Conservation (phyloP, 2,797 vertebrate species). For the Pipistrellus pygmaeus region DNA sequence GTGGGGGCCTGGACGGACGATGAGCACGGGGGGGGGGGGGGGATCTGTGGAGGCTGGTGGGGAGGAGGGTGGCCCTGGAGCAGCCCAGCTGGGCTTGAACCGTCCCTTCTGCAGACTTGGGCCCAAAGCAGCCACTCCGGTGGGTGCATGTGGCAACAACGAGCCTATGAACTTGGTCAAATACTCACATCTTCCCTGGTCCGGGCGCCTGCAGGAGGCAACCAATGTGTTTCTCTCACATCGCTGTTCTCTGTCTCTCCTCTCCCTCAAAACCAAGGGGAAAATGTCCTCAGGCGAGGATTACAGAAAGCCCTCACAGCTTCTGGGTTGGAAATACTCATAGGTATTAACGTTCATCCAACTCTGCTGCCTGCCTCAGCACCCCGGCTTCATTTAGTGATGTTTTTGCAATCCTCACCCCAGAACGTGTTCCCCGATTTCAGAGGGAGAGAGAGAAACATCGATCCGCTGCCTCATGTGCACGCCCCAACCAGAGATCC, state of each 20-base stretch:
- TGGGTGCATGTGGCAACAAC: not conserved
- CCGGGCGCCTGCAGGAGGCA: too few relatives aligned
- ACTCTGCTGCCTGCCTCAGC: not conserved
- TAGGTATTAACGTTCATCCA: too few relatives aligned
- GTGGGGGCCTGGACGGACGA: not conserved
- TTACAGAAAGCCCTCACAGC: too few relatives aligned
- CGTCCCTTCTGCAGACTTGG: rapidly evolving
- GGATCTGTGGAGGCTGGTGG: not conserved
- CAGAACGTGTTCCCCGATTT: not conserved
- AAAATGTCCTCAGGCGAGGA: too few relatives aligned
- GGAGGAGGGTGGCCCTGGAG: too few relatives aligned
- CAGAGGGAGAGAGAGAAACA: not conserved
- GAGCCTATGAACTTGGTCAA: not conserved
- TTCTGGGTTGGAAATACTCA: not conserved
- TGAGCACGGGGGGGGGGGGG: not conserved
- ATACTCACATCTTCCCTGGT: too few relatives aligned
- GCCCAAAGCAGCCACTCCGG: not conserved
- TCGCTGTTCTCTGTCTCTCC: too few relatives aligned
- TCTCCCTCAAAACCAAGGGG: too few relatives aligned
- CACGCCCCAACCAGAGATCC: too few relatives aligned
- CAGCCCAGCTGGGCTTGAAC: too few relatives aligned
- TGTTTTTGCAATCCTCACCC: not conserved
- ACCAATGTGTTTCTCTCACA: too few relatives aligned
- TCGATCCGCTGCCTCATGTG: too few relatives aligned
- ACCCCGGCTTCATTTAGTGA: not conserved